Conservation (phyloP, 2,888 invertebrate genomes). For the Drosophila cracens region DNA sequence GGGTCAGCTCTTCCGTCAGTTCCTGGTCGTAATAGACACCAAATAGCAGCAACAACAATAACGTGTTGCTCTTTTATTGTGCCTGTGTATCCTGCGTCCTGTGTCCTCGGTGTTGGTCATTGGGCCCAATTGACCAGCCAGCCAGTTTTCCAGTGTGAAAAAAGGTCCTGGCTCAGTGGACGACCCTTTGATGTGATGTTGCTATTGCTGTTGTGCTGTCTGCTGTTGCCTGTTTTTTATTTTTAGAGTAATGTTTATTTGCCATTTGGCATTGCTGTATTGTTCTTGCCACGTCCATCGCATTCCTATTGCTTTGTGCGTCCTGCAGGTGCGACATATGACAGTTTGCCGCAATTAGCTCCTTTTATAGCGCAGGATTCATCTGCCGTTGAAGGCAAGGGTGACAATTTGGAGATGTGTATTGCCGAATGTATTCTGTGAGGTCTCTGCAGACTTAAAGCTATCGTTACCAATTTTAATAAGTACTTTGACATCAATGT, state of each 20-base stretch:
- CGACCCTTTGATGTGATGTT: constrained; percentile 54
- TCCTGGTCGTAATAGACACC: constrained; percentile 30
- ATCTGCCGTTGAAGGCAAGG: neutral
- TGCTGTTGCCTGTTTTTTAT: neutral
- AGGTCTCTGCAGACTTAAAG: neutral
- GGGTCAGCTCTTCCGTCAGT: constrained; percentile 24
- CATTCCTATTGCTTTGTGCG: constrained; percentile 55
- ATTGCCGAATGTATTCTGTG: neutral
- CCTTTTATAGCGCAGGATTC: constrained; percentile 18
- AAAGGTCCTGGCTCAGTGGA: constrained; percentile 40
- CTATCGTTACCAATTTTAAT: too few species aligned
- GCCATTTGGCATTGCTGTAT: constrained; percentile 38
- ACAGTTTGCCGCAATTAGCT: constrained; percentile 77
- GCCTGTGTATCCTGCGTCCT: constrained; percentile 14
- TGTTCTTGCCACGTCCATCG: constrained; percentile 44
- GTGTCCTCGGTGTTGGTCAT: constrained; percentile 4
- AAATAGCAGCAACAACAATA: constrained; percentile 57
- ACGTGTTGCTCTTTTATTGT: constrained; percentile 76
- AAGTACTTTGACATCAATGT: too few species aligned
- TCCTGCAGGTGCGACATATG: constrained; percentile 75
- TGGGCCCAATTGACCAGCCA: constrained; percentile 33
- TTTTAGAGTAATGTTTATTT: constrained; percentile 20
- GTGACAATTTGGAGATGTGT: neutral
- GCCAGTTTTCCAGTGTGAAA: constrained; percentile 10
- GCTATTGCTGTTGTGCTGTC: constrained; percentile 4